Percentiles rank a stretch among this genome's conserved stretches.
These are phyloP conservation scores for Conus betulinus DNA, from an alignment of 1,140 invertebrate species.

Conservation along the genomic window DNA sequence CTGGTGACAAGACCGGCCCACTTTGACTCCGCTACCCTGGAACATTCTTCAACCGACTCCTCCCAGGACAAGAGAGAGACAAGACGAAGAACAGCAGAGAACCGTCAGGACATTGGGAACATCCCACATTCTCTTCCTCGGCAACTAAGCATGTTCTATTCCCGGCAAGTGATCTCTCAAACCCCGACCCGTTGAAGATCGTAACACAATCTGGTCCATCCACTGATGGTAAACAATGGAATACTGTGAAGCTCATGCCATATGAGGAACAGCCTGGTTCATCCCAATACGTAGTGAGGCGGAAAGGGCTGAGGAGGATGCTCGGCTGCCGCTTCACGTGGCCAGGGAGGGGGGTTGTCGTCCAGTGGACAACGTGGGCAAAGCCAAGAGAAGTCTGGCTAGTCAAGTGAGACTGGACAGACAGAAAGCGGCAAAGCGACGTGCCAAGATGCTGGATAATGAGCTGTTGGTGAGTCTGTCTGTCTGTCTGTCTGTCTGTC, in stretches of 20 bases:
- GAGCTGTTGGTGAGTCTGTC: constrained; percentile 12
- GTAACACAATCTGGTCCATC: not conserved
- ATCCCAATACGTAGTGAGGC: not conserved
- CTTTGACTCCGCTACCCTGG: no score
- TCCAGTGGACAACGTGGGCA: not conserved
- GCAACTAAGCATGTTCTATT: not conserved
- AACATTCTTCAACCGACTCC: not conserved
- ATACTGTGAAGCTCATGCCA: not conserved
- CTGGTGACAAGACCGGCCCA: not conserved
- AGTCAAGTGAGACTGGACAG: not conserved
- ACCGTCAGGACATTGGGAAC: not conserved
- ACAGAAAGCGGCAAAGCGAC: not conserved
- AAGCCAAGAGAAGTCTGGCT: constrained; percentile 2
- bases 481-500: not conserved
- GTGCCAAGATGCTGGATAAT: constrained; percentile 10
- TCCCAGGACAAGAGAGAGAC: no score
- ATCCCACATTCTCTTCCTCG: not conserved
- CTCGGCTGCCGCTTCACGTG: not conserved
- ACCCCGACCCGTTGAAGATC: not conserved
- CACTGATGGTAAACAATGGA: not conserved
- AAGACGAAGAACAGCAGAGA: not conserved
- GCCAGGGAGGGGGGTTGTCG: not conserved
- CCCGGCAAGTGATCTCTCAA: not conserved
- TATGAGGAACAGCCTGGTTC: not conserved
- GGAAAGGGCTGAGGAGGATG: not conserved